A percentile compares a stretch with the other conserved stretches of the same genome.
These are phyloP conservation scores for Choristoneura fumiferana DNA, from an alignment of 1,140 invertebrate species.

Conservation along the genomic window DNA sequence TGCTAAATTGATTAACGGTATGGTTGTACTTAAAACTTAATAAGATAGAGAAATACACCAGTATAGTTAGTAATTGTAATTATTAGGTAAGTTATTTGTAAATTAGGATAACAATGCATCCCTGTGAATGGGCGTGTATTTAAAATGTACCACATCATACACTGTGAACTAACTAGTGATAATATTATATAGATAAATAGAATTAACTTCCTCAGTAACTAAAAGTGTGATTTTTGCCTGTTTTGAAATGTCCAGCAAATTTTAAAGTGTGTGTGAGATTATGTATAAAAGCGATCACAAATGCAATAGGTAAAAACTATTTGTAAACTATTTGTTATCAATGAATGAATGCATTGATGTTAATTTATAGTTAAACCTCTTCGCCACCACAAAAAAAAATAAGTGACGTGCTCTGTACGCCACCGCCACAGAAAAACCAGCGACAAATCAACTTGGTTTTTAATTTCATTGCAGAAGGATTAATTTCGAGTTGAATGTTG, in stretches of 20 bases:
- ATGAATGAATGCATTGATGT: no score
- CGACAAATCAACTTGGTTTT: no score
- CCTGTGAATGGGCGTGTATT: not conserved
- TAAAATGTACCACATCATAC: slow-evolving; percentile 15
- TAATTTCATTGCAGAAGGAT: no score
- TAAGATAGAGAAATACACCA: slow-evolving; percentile 12
- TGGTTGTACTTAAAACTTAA: slow-evolving; percentile 4
- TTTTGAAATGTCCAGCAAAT: not conserved
- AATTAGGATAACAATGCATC: not conserved
- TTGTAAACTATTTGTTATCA: no score
- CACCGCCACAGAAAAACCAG: no score
- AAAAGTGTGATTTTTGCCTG: slow-evolving; percentile 6
- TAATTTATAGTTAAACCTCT: no score
- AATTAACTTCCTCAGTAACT: not conserved
- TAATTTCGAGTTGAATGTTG: no score
- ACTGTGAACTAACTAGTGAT: slow-evolving; percentile 15
- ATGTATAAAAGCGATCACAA: not conserved
- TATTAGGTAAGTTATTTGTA: slow-evolving; percentile 6
- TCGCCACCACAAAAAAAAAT: no score
- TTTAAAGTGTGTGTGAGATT: slow-evolving; percentile 4
- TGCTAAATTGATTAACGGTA: slow-evolving; percentile 14
- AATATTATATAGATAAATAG: not conserved
- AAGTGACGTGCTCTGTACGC: no score
- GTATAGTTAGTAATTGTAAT: slow-evolving; percentile 12
- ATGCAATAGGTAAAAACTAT: no score